Evolutionary conservation across 2,888 invertebrate genomes (phyloP).

Genomic region (Zootermopsis nevadensis): DNA sequence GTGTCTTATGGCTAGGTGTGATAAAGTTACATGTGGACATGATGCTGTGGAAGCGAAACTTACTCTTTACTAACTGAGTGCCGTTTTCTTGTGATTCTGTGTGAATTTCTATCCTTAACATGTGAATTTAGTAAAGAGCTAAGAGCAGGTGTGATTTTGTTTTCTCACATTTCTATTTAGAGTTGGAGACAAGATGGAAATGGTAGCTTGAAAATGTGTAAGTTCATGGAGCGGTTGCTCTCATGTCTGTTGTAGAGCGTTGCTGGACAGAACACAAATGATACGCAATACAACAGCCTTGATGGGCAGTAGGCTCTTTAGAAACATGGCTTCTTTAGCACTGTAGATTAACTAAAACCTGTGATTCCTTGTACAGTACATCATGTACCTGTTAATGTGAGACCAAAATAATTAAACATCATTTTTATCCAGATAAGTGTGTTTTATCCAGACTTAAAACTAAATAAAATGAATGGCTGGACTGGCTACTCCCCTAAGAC

Average conservation of each 20-base stretch:
- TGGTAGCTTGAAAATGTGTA: not conserved
- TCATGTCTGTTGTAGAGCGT: conserved; percentile 13
- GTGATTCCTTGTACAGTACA: not conserved
- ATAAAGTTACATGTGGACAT: conserved; percentile 7
- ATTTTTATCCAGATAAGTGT: conserved; percentile 21
- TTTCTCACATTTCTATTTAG: not conserved
- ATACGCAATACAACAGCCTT: conserved; percentile 5
- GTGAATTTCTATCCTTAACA: conserved; percentile 21
- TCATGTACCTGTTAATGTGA: not conserved
- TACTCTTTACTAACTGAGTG: conserved; percentile 13
- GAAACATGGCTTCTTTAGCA: not conserved
- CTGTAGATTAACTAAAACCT: not conserved
- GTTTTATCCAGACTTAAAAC: conserved; percentile 33
- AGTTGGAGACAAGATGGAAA: not conserved
- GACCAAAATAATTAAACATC: not conserved
- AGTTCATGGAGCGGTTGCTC: not conserved
- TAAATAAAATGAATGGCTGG: conserved; percentile 41
- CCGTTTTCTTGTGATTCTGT: conserved; percentile 8
- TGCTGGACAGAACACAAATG: not conserved
- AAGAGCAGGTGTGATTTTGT: not conserved
- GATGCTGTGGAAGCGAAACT: conserved; percentile 12
- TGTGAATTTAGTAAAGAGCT: not conserved
- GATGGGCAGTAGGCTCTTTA: not conserved
- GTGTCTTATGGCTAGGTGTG: conserved; percentile 23
- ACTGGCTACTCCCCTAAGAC: conserved; percentile 55